Evolutionary conservation across 2,797 vertebrate genomes (phyloP), one percentile per base, ranked within the genome.

Genomic region (Anabacerthia variegaticeps): DNA sequence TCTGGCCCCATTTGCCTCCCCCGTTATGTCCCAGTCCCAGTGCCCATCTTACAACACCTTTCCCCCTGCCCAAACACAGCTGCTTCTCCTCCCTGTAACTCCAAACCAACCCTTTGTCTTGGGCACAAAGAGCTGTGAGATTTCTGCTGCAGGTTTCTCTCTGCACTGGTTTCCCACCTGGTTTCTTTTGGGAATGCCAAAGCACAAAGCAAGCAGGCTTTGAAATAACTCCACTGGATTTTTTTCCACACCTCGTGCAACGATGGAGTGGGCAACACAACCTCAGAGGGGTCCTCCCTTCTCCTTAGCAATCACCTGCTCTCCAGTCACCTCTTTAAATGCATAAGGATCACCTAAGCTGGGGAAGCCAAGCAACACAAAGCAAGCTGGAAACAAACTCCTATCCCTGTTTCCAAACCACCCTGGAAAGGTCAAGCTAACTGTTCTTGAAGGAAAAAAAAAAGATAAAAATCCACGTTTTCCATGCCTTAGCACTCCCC

Each of bases 31-130:
- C 34, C 14, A 22, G 34, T 56, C 56, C 66, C 76, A 65, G 10
- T 23, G 48, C 22, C 71, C 39, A 12, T 88, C 88, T 86, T 80
- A 78, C 80, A 93, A 36, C 88, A 83, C 77, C 37, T 79, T 39
- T 10, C 30, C 27, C 9, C 30, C 10, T 8, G 2, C 6, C 14
- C 9, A 19, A 46, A 22, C 30, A 68, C 36, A 13, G 2, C 61
- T 74, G 41, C 28, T 54, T 49, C 78, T 81, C 77, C 74, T 58
- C 51, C 44, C 34, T 82, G 78, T 71, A 95, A 96, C 62, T 92
- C 65, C 94, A 94, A 90, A 89, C 85, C 80, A 72, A 3, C 26
- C 49, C 79, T 93, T 89, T 95, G 91, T 91, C 74, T 39, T 0
- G 0, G 61, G 44, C 81, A 95, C 43, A 92, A 92, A 92, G 76